Percentiles rank a stretch among this genome's conserved stretches.
These are phyloP conservation scores for Gastracanthus pulcherrimus DNA, from an alignment of 2,888 invertebrate genomes.

Conservation along the genomic window DNA sequence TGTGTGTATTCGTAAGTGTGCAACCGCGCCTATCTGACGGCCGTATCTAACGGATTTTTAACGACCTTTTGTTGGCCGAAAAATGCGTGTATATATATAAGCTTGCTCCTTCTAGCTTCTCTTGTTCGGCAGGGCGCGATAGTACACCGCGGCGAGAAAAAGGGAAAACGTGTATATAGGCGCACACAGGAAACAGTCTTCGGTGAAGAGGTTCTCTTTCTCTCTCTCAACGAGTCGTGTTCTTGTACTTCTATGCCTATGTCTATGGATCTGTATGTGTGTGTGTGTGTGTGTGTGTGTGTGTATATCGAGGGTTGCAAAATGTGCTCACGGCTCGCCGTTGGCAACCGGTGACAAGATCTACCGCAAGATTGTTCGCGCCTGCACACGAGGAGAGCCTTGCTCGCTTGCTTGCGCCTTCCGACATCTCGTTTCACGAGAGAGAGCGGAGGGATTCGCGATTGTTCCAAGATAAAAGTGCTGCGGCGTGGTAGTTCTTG, in stretches of 20 bases:
- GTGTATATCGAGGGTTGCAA: conserved; percentile 37
- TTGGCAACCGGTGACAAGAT: conserved; percentile 50
- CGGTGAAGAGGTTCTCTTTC: conserved; percentile 10
- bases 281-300: neutral
- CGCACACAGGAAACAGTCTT: conserved; percentile 27
- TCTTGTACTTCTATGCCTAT: no score
- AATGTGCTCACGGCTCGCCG: neutral
- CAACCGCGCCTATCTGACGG: conserved; percentile 72
- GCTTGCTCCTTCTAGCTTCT: no score
- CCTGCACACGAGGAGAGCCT: neutral
- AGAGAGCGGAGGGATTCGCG: conserved; percentile 23
- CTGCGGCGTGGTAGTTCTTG: conserved; percentile 33
- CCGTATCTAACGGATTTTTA: conserved; percentile 76
- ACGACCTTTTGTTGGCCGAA: conserved; percentile 74
- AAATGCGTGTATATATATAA: conserved; percentile 45
- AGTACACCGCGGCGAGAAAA: neutral
- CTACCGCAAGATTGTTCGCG: conserved; percentile 46
- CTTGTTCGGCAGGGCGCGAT: neutral
- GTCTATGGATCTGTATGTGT: no score
- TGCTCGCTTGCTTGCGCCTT: neutral
- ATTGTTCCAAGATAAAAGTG: conserved; percentile 50
- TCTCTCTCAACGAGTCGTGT: no score
- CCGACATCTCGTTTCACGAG: conserved; percentile 7
- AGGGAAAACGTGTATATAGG: neutral
- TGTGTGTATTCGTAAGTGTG: conserved; percentile 34